Evolutionary conservation across 92 coral and sea anemone species (phyloP).

Genomic region (Actinostola sp.): DNA sequence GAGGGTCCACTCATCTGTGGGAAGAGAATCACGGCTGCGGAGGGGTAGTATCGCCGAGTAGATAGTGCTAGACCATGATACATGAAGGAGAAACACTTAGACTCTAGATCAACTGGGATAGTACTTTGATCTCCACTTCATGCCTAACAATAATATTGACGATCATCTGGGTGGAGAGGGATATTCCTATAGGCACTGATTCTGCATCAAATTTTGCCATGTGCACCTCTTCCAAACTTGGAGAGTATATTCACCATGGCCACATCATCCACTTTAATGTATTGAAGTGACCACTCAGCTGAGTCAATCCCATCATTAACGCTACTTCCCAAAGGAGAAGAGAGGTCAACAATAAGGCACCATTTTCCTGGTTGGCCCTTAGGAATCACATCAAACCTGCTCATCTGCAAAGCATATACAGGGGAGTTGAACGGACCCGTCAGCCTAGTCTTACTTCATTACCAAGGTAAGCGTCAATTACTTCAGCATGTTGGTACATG

Average conservation of each 20-base stretch:
- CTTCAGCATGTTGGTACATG: no score
- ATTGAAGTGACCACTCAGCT: conserved; percentile 6
- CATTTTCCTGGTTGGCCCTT: conserved; percentile 31
- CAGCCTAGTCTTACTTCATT: no score
- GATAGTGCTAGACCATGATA: conserved; percentile 28
- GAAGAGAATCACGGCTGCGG: no score
- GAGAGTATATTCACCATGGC: not conserved
- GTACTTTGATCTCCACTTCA: no score
- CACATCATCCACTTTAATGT: conserved; percentile 11
- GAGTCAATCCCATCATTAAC: no score
- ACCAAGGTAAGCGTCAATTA: no score
- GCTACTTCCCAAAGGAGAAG: no score
- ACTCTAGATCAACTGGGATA: conserved; percentile 7
- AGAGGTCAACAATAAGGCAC: conserved; percentile 10
- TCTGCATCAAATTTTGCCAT: conserved; percentile 44
- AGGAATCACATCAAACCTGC: no score
- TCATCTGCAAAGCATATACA: conserved; percentile 30
- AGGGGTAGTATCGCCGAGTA: conserved; percentile 22
- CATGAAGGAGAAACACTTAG: not conserved
- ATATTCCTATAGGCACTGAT: conserved; percentile 12
- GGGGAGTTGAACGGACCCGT: conserved; percentile 15
- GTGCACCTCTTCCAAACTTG: conserved; percentile 2
- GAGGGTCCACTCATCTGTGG: conserved; percentile 23
- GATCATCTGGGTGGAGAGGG: conserved; percentile 19
- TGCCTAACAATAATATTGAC: conserved; percentile 36